Evolutionary conservation across 2,113 vertebrate species (phyloP), one percentile per base, ranked within the genome.

Genomic region (Amphiprion ocellaris): DNA sequence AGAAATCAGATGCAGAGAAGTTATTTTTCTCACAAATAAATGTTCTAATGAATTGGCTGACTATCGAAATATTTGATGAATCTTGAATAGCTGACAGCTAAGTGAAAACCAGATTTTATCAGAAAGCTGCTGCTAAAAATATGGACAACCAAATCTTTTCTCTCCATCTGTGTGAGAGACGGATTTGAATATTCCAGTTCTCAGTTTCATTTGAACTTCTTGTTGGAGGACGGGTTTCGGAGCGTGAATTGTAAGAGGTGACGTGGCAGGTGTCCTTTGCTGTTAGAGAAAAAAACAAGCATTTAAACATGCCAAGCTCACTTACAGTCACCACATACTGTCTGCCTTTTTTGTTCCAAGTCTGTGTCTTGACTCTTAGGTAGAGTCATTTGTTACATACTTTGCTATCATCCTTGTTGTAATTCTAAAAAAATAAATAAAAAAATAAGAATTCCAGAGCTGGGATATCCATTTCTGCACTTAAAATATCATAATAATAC

Each of bases 161-260:
- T 66, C 19, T 75, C 24, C 60, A 17, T 47, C 10, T 30, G 19
- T 1, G 1, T 9, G 17, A 0, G 3, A 63, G 44, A 33, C 44
- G 76, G 16, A 76, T 87, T 81, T 90, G 62, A 83, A 87, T 87
- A 41, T 75, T 21, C 3, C n/a, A 5, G 61, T 85, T 89, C 70
- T 81, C 62, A 17, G 66, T 89, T 89, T 87, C 62, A 1, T 24
- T 54, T 71, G 19, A 74, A 68, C 39, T 77, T 87, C 76, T 61
- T n/a, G 37, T 68, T 79, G 2, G 17, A 46, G 10, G 12, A 62
- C 7, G 33, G 33, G 9, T 77, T 73, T 37, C 30, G 37, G 11
- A 72, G 9, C 28, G 60, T 24, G n/a, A 14, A 60, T 15, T 28
- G 1, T 37, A 37, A 30, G 24, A 47, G 26, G 28, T 4, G 28